Base-by-base conservation (phyloP, 92 coral and sea anemone genomes). In the Porites lobata region DNA sequence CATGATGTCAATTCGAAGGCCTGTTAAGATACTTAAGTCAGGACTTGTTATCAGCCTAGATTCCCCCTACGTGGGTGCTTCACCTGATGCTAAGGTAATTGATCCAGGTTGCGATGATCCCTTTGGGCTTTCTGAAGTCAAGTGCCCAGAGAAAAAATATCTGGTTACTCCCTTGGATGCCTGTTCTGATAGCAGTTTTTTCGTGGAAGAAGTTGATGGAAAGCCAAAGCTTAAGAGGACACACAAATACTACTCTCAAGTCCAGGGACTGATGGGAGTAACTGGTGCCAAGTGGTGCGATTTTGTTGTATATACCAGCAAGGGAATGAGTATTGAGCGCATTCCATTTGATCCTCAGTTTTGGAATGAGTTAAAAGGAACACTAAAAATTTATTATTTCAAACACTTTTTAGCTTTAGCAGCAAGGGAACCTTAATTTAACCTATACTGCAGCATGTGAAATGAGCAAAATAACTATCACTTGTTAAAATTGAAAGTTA, bases 131-230 rank as follows among this genome's bases (percentile, higher is more conserved):
- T 82, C 88, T 77, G 93, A 93, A 58, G 90, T 90, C 14, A 93
- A 90, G 85, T 93, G 91, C 84, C 93, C 96, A 8, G 89, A 85
- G 70, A 89, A 91, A 20, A 92, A 92, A 72, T 93, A 69, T 50
- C 65, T 82, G n/a, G 96, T 93, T 22, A 93, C 91, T 13, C 93
- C 90, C 77, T 80, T 94, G 38, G 94, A 94, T 75, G 96, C 96
- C 11, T 88, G 92, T 47, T 84, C 92, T 13, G 93, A 85, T 26
- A 26, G 88, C n/a, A 80, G 14, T 10, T 87, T 87, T 50, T 90
- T 86, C 69, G 7, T 73, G 61, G 87, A 93, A 72, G 79, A 57
- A 21, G 22, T 72, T 15, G 72, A 93, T 65, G 89, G 82, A 6
- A 61, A 85, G 67, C 92, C 89, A 10, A 87, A 76, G 65, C 91